Percentiles rank a stretch among this genome's conserved stretches.
Evolutionary conservation across 1,140 invertebrate species (phyloP).

Genomic region (Anagrus nilaparvatae): DNA sequence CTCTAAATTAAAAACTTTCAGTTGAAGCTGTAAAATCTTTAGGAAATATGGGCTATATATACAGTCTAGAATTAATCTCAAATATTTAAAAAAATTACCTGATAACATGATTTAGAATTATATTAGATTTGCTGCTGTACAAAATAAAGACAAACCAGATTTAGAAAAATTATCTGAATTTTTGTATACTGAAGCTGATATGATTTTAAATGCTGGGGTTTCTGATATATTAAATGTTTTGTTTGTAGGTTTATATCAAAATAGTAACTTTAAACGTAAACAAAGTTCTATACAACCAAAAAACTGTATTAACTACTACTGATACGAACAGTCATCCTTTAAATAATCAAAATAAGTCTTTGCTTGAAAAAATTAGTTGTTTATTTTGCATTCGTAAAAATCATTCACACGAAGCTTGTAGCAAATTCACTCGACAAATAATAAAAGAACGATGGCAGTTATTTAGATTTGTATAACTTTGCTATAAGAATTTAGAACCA

Average conservation of each 20-base stretch:
- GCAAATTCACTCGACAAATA: not conserved
- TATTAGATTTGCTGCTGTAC: not conserved
- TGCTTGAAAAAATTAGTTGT: not conserved
- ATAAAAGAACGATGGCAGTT: not conserved
- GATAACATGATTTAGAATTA: not conserved
- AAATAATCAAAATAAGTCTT: too few species aligned
- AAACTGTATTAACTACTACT: too few species aligned
- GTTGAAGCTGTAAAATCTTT: not conserved
- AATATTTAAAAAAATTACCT: not conserved
- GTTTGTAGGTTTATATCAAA: too few species aligned
- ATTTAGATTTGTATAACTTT: not conserved
- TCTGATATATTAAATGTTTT: too few species aligned
- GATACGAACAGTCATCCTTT: too few species aligned
- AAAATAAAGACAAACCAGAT: not conserved
- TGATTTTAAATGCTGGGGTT: not conserved
- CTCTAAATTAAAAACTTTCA: not conserved
- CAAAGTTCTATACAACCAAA: too few species aligned
- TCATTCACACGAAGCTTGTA: not conserved
- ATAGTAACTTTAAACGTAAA: too few species aligned
- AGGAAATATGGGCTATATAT: not conserved
- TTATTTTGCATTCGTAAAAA: not conserved
- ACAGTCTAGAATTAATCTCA: not conserved
- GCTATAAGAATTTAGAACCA: not conserved
- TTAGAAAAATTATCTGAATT: conserved; percentile 1
- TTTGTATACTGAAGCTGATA: not conserved